Percentiles rank a stretch among this genome's conserved stretches.
Evolutionary conservation across 1,140 invertebrate genomes (phyloP).

Genomic region (Lepidurus couesii): DNA sequence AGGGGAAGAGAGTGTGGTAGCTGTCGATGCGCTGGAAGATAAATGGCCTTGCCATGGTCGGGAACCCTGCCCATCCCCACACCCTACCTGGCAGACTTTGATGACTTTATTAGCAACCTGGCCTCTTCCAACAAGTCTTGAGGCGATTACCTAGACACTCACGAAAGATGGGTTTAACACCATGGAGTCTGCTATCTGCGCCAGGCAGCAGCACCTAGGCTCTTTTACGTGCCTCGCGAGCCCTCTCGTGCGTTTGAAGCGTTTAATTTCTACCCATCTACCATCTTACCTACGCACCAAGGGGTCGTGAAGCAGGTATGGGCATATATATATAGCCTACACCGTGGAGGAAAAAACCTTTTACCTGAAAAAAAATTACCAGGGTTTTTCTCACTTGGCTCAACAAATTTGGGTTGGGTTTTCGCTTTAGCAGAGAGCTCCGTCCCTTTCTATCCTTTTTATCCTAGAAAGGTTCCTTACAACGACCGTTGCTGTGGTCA

Average conservation of each 20-base stretch:
- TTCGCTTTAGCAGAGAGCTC: not conserved
- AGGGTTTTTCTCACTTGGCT: not conserved
- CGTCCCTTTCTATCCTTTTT: not conserved
- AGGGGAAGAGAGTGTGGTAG: not conserved
- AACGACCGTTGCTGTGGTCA: not conserved
- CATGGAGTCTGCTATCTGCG: slow-evolving; percentile 20
- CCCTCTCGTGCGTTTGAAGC: not conserved
- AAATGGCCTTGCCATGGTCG: not conserved
- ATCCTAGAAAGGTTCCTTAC: not conserved
- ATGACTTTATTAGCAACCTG: slow-evolving; percentile 19
- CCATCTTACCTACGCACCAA: not conserved
- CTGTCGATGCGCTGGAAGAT: slow-evolving; percentile 20
- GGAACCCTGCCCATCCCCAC: slow-evolving; percentile 6
- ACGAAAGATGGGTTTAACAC: slow-evolving; percentile 19
- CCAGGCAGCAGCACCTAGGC: not conserved
- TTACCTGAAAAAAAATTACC: not conserved
- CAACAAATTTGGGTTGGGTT: slow-evolving; percentile 7
- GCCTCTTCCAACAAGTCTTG: slow-evolving; percentile 14
- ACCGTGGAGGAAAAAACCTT: not conserved
- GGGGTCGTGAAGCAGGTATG: not conserved
- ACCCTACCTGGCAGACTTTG: slow-evolving; percentile 20
- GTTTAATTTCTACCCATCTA: not conserved
- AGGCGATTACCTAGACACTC: slow-evolving; percentile 14
- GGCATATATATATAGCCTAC: not conserved
- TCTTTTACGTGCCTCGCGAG: slow-evolving; percentile 8